Percentiles rank a stretch among this genome's conserved stretches.
Evolutionary conservation across 2,888 invertebrate species (phyloP).

Genomic region (Acheta domesticus): DNA sequence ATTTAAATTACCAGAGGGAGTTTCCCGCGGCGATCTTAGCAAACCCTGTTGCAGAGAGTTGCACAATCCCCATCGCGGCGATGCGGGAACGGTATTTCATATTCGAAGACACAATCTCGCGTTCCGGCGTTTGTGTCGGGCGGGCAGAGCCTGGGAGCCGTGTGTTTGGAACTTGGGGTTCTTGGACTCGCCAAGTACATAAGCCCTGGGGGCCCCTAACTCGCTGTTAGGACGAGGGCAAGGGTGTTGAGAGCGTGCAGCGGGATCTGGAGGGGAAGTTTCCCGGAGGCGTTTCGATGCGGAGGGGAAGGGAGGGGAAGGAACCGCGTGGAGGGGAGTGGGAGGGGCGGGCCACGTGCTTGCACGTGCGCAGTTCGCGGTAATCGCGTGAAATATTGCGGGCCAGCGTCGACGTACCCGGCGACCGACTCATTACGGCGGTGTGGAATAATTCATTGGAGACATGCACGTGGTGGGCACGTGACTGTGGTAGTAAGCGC

Average conservation of each 20-base stretch:
- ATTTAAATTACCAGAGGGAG: too few species aligned
- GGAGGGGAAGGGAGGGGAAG: too few species aligned
- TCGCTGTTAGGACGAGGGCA: constrained; percentile 9
- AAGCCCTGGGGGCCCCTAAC: constrained; percentile 1
- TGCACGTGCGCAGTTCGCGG: not conserved
- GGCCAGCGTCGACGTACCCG: not conserved
- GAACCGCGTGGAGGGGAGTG: not conserved
- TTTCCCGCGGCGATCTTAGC: too few species aligned
- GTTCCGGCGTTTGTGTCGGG: too few species aligned
- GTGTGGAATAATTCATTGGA: not conserved
- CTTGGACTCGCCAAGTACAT: constrained; percentile 1
- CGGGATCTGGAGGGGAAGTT: not conserved
- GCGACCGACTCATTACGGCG: not conserved
- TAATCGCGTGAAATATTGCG: not conserved
- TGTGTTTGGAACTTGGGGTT: constrained; percentile 18
- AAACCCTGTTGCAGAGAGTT: too few species aligned
- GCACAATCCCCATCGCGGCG: too few species aligned
- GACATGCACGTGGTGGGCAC: not conserved
- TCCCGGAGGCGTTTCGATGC: too few species aligned
- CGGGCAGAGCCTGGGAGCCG: not conserved
- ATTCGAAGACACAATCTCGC: too few species aligned
- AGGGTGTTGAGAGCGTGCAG: not conserved
- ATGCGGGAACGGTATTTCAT: too few species aligned
- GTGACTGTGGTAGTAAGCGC: not conserved
- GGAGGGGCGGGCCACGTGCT: not conserved